These are phyloP conservation scores for Macaca nemestrina DNA, from an alignment of 2,113 vertebrate genomes.

Conservation along the genomic window DNA sequence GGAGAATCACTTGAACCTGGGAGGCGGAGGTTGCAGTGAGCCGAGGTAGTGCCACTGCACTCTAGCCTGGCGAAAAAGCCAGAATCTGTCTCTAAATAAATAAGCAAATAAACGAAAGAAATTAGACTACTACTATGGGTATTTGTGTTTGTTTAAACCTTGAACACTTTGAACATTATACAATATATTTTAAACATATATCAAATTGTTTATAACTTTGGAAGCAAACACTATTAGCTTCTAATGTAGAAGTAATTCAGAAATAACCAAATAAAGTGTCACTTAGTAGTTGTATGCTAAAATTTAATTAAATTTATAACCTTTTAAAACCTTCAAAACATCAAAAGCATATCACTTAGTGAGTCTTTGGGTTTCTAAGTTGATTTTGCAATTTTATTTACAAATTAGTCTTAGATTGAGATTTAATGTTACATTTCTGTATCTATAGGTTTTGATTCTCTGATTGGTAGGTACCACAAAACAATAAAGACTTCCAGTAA, in stretches of 20 bases:
- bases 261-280: background rate
- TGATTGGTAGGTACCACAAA: background rate
- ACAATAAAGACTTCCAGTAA: background rate
- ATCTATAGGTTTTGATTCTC: background rate
- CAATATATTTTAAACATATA: background rate
- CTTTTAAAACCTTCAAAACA: background rate
- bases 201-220: background rate
- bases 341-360: background rate
- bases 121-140: background rate
- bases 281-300: background rate
- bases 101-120: background rate
- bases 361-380: background rate
- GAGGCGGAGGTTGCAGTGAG: too few relatives aligned
- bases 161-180: background rate
- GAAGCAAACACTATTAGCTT: slow-evolving; percentile 11
- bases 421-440: background rate
- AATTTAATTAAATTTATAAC: background rate
- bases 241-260: slow-evolving; percentile 13
- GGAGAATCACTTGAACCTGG: too few relatives aligned
- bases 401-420: background rate
- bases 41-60: too few relatives aligned
- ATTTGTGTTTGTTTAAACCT: background rate
- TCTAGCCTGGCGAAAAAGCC: too few relatives aligned
- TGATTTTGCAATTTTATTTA: slow-evolving; percentile 32
- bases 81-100: too few relatives aligned